Conservation (phyloP, 2,113 vertebrate genomes). For the Upupa epops region DNA sequence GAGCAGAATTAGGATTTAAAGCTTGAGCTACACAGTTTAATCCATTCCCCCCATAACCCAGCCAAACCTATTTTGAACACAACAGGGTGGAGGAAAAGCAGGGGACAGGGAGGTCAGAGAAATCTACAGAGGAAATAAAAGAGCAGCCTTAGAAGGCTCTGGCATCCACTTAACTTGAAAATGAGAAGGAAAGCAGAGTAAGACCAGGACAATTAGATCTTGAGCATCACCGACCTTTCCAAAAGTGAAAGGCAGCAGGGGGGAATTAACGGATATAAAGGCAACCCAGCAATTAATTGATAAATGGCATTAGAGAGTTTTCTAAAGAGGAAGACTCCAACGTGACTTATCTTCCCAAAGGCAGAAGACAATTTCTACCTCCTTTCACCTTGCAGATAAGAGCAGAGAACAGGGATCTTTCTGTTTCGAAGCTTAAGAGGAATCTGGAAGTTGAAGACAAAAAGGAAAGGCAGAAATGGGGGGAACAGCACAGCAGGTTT, state of each 20-base stretch:
- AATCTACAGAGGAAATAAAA: neutral
- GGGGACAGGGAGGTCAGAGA: neutral
- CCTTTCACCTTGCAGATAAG: slow-evolving; percentile 72
- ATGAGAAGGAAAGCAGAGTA: neutral
- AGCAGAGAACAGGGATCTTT: neutral
- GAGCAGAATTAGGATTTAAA: slow-evolving; percentile 20
- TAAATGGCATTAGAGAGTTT: slow-evolving; percentile 61
- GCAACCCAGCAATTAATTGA: slow-evolving; percentile 70
- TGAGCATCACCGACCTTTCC: slow-evolving; percentile 16
- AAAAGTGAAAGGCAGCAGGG: slow-evolving; percentile 19
- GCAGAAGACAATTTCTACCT: slow-evolving; percentile 47
- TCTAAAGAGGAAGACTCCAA: slow-evolving; percentile 48
- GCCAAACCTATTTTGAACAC: neutral
- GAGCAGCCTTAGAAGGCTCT: neutral
- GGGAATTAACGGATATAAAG: slow-evolving; percentile 58
- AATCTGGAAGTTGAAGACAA: neutral
- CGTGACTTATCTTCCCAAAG: slow-evolving; percentile 61
- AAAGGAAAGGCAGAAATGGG: neutral
- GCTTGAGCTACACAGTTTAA: neutral
- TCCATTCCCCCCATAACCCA: neutral
- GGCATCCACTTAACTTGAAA: slow-evolving; percentile 7
- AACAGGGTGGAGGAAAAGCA: neutral
- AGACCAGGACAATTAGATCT: slow-evolving; percentile 16
- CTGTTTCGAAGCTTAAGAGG: neutral
- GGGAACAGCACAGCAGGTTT: neutral